Conservation (phyloP, 2,888 invertebrate genomes). For the Diploptera punctata region DNA sequence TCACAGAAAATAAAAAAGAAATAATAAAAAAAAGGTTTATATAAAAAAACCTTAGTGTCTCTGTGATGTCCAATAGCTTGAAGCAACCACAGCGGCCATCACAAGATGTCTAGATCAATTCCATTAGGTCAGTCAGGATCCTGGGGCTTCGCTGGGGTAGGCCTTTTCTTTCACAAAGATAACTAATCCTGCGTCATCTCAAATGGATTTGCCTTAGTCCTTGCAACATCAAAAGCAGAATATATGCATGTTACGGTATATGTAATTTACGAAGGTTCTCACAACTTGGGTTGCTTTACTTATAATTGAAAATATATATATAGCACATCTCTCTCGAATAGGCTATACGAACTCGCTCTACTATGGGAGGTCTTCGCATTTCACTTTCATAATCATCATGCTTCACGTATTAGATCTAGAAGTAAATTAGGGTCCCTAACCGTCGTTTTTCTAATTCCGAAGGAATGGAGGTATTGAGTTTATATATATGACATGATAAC, state of each 20-base stretch:
- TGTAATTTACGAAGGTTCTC: neutral
- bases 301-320: slow-evolving; percentile 20
- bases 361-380: too few relatives aligned
- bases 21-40: slow-evolving; percentile 16
- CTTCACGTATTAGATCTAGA: too few relatives aligned
- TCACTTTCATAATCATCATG: too few relatives aligned
- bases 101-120: slow-evolving; percentile 33
- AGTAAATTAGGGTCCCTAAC: too few relatives aligned
- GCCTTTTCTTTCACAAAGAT: slow-evolving; percentile 29
- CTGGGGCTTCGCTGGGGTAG: slow-evolving; percentile 23
- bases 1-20: slow-evolving; percentile 29
- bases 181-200: slow-evolving; percentile 32
- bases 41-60: slow-evolving; percentile 23
- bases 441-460: too few relatives aligned
- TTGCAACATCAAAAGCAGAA: slow-evolving; percentile 32
- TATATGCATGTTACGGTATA: slow-evolving; percentile 12
- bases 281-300: neutral
- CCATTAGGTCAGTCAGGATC: slow-evolving; percentile 23
- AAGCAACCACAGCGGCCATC: slow-evolving; percentile 23
- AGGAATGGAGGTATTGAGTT: too few relatives aligned
- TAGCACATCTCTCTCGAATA: too few relatives aligned
- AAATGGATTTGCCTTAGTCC: slow-evolving; percentile 28
- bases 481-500: too few relatives aligned
- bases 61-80: slow-evolving; percentile 24
- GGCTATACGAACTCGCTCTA: neutral